Evolutionary conservation across 1,140 invertebrate species (phyloP), one percentile per base, ranked within the genome.

Genomic region (Leguminivora glycinivorella): DNA sequence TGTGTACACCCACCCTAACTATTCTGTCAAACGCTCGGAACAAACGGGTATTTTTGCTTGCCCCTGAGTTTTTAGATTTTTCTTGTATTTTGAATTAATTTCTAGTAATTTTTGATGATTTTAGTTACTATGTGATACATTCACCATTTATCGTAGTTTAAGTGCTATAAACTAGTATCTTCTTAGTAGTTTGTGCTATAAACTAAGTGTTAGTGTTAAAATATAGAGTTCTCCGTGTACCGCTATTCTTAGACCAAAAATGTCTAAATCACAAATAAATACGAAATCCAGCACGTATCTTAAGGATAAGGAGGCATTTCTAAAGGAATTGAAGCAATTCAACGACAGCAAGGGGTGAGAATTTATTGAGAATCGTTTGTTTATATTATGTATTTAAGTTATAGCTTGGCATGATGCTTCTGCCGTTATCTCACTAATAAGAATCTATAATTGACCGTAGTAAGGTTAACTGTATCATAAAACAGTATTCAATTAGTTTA

Each of bases 291-390:
- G 83, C 67, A 78, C 82, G 34, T 90, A 89, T 80, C 56, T 82
- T 58, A 85, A 80, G 24, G 95, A 96, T 89, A 94, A 95, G 78
- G 93, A 94, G 73, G 92, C 93, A 75, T 98, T 98, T 92, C 90
- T 97, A 74, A 94, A 95, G 79, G 96, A 97, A 81, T 92, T 97
- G 75, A 94, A 94, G 76, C 95, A 96, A 81, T 97, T 97, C 84
- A 96, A 97, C 88, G 95, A 96, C 71, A 94, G 94, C 72, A 94
- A 96, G 92, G 96, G 96, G 96, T 98, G 92, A 94, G 94, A 93
- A 77, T 68, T 3, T 3, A 22, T 70, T 56, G 29, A 10, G 24
- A 72, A 40, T 3, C 67, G 7, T 12, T 14, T 26, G 24, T 24
- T 52, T 31, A 17, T 17, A n/a, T 43, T 52, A 58, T 58, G 25